A percentile compares a stretch with the other conserved stretches of the same genome.
These are phyloP conservation scores for Triplophysa rosa DNA, from an alignment of 2,113 vertebrate genomes.

Conservation along the genomic window DNA sequence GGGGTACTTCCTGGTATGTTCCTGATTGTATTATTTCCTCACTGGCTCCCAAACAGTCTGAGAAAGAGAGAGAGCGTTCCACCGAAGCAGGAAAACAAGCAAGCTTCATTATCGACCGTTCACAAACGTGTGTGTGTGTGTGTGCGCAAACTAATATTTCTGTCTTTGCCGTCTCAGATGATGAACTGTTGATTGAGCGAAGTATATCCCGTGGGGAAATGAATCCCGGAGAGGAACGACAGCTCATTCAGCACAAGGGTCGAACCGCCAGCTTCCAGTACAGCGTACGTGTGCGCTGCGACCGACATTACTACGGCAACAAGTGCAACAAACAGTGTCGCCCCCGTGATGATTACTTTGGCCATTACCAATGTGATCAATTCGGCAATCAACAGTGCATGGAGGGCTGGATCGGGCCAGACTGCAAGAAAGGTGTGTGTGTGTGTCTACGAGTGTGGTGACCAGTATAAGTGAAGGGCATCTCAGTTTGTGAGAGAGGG, in stretches of 20 bases:
- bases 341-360: slow-evolving; percentile 89
- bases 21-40: slow-evolving; percentile 80
- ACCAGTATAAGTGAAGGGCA: too few species aligned
- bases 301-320: slow-evolving; percentile 87
- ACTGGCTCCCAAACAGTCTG: slow-evolving; percentile 69
- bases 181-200: slow-evolving; percentile 84
- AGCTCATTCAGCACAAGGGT: slow-evolving; percentile 78
- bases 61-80: slow-evolving; percentile 34
- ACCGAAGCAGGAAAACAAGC: slow-evolving; percentile 7
- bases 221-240: slow-evolving; percentile 87
- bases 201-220: slow-evolving; percentile 86
- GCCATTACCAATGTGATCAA: slow-evolving; percentile 90
- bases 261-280: slow-evolving; percentile 79
- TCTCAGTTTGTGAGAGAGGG: too few species aligned
- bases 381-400: slow-evolving; percentile 88
- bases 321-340: slow-evolving; percentile 94
- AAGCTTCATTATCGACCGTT: not conserved
- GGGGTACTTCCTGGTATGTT: slow-evolving; percentile 72
- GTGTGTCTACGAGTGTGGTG: not conserved
- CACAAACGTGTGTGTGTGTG: not conserved
- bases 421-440: slow-evolving; percentile 84
- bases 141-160: not conserved
- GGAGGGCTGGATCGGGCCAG: slow-evolving; percentile 89
- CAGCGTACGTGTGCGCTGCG: slow-evolving; percentile 86
- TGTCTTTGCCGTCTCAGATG: slow-evolving; percentile 66